Base-by-base conservation (phyloP, 2,888 invertebrate genomes). In the Entomobrya multifasciata region DNA sequence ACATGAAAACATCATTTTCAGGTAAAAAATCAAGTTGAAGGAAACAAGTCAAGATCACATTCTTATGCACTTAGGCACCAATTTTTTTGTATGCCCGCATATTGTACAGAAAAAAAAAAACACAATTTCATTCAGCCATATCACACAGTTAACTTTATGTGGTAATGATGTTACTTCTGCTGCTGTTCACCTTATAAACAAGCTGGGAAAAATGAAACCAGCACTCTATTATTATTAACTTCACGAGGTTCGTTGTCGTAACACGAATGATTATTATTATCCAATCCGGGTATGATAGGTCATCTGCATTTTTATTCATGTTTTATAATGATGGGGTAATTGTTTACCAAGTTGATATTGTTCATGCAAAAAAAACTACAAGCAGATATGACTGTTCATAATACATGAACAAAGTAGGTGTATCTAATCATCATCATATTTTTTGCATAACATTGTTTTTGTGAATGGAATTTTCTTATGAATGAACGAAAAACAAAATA, bases 271-370 rank as follows among this genome's bases (percentile, higher is more conserved):
- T 82, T 41, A 67, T 77, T 49, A 84, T 84, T 77, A 77, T 67
- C 55, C 84, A 84, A 84, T 77, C 77, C 76, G 77, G 85, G 85
- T 78, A 67, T 83, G 76, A 77, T 49, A 78, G 85, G 77, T 78
- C 76, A 84, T 84, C 76, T 67, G 57, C 76, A 76, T 77, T 65
- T 65, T 84, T 65, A 65, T 79, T 60, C 79, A 55, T 80, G 41
- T 62, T 78, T 44, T 78, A 47, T 62, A 78, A 62, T 78, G 44
- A 62, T 62, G 80, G 70, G 79, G 80, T 80, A 65, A 80, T 80
- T 80, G 80, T 80, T 80, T 80, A 80, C 20, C 67, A 79, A 76
- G 55, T 57, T 57, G 55, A 57, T 76, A 76, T 76, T 76, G 57
- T 76, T 76, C 55, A 57, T 76, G 76, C 57, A 76, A 55, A 55